Base-by-base conservation (phyloP, 2,888 invertebrate genomes). In the Patella depressa region DNA sequence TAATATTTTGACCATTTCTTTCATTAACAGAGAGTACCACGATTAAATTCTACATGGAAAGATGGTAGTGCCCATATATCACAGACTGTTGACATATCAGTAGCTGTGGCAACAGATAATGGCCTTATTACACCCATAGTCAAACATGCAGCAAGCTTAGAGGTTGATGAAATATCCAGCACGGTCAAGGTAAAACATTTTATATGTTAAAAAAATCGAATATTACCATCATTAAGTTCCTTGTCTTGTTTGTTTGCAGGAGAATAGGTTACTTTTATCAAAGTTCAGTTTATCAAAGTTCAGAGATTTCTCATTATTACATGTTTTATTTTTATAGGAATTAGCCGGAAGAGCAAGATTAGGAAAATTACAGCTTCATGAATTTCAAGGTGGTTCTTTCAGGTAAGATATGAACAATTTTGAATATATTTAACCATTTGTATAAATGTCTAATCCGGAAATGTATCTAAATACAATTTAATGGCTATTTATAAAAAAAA, bases 121-220 rank as follows among this genome's bases (percentile, higher is more conserved):
- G 99, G 99, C 0, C 93, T 99, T 11, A 98, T 99, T 81, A 99
- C 99, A 0, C 99, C 99, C 1, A 98, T 99, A 84, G 94, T 99
- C 15, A 96, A 96, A 91, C 94, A 95, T 89, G 98, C 97, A 1
- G 96, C 98, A 88, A 94, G 94, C 2, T 92, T 93, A 82, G 92
- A 92, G 53, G 91, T 95, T 24, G 87, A 91, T 34, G 93, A 94
- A 74, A 94, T 95, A 80, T 92, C 93, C 3, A 87, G 87, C 34
- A 92, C 90, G 76, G 92, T 94, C 59, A 97, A 96, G 92, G 92
- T 92, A 83, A 45, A 29, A 54, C 55, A 55, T 54, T n/a, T 3
- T 24, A 4, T 71, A 15, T 71, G 17, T 71, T 34, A n/a, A 9
- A 45, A 45, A 45, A 7, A 45, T 45, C 7, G 45, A 45, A 45